Conservation (phyloP, 2,888 invertebrate genomes). For the Epinotia demarniana region DNA sequence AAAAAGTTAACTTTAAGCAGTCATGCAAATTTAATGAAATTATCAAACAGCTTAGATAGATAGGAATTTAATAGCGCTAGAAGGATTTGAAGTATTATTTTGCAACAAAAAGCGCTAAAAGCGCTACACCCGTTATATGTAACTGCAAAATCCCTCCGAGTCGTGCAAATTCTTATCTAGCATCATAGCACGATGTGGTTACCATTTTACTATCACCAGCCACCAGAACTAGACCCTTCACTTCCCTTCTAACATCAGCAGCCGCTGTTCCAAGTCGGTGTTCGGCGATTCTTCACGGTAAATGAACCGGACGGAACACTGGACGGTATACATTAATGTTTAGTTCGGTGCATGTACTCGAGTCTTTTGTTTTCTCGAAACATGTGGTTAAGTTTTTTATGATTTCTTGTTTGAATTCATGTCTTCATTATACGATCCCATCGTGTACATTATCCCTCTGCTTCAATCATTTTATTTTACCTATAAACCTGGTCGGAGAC, state of each 20-base stretch:
- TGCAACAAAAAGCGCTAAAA: slow-evolving; percentile 30
- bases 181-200: slow-evolving; percentile 71
- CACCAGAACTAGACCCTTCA: slow-evolving; percentile 50
- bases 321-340: slow-evolving; percentile 23
- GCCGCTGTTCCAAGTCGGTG: background rate
- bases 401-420: slow-evolving; percentile 21
- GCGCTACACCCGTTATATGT: slow-evolving; percentile 51
- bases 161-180: slow-evolving; percentile 75
- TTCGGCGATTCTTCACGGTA: slow-evolving; percentile 32
- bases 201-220: slow-evolving; percentile 60
- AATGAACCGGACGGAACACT: slow-evolving; percentile 13
- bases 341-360: slow-evolving; percentile 28
- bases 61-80: background rate
- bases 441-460: background rate
- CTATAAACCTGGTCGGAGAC: background rate
- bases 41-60: background rate
- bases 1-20: background rate
- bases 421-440: slow-evolving; percentile 10
- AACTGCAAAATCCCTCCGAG: slow-evolving; percentile 53
- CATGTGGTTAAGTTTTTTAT: slow-evolving; percentile 29
- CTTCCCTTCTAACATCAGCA: slow-evolving; percentile 15
- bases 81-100: background rate
- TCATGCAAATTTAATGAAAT: background rate
- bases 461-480: background rate
- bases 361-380: slow-evolving; percentile 28